phyloP scores from a whole-genome alignment of 2,888 invertebrate genomes.

The Eupithecia subfuscata region DNA sequence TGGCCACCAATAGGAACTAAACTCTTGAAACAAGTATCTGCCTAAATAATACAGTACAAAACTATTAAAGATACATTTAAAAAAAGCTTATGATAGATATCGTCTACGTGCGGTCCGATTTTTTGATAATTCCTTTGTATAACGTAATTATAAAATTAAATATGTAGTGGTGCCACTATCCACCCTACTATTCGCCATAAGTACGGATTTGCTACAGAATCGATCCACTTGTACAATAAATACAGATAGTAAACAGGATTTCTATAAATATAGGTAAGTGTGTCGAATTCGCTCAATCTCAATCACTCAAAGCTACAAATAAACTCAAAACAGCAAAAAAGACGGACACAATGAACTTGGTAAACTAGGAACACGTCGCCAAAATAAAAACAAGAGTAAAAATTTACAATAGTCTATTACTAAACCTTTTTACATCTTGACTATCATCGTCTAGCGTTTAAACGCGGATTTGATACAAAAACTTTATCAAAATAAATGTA shows the following conservation, averaged over 20 bases:
- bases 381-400: conserved; percentile 46
- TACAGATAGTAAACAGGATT: conserved; percentile 5
- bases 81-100: no score
- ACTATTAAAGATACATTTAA: no score
- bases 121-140: no score
- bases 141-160: no score
- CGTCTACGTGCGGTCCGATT: no score
- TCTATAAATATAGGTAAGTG: conserved; percentile 12
- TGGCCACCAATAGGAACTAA: no score
- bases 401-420: conserved; percentile 55
- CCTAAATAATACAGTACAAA: no score
- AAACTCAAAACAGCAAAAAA: conserved; percentile 9
- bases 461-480: conserved; percentile 63
- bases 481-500: conserved; percentile 55
- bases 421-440: conserved; percentile 59
- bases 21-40: no score
- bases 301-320: conserved; percentile 9
- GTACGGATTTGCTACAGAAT: not conserved
- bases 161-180: no score
- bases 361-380: conserved; percentile 59
- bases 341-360: conserved; percentile 4
- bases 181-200: no score
- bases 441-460: conserved; percentile 60
- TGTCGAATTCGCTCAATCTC: conserved; percentile 12
- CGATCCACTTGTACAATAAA: conserved; percentile 1